These are phyloP conservation scores for Apoderus coryli DNA, from an alignment of 2,888 invertebrate genomes.

Conservation along the genomic window DNA sequence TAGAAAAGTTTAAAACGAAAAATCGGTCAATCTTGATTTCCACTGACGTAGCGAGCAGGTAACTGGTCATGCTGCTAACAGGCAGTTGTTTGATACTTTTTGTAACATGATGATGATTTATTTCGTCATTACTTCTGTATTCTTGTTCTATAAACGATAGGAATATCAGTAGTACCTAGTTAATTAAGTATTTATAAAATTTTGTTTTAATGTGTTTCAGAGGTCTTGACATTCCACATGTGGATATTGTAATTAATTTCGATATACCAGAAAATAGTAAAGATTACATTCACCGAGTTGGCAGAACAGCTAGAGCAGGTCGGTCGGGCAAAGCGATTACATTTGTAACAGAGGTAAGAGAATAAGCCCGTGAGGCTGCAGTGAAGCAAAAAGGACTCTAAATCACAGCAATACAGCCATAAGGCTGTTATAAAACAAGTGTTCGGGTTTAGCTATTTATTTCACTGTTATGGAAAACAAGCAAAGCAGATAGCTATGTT, in stretches of 20 bases:
- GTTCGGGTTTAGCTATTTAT: too few relatives aligned
- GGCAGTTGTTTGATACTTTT: slow-evolving; percentile 12
- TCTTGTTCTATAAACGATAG: neutral
- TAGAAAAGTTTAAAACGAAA: slow-evolving; percentile 94
- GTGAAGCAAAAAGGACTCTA: too few relatives aligned
- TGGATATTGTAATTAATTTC: slow-evolving; percentile 94
- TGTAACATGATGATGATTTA: slow-evolving; percentile 10
- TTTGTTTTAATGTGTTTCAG: slow-evolving; percentile 35
- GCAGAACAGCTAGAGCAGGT: slow-evolving; percentile 91
- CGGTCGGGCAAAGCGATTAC: slow-evolving; percentile 89
- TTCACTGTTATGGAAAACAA: too few relatives aligned
- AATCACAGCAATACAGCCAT: too few relatives aligned
- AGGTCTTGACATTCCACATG: slow-evolving; percentile 96
- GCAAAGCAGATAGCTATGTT: too few relatives aligned
- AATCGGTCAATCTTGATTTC: slow-evolving; percentile 89
- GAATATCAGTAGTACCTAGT: too few relatives aligned
- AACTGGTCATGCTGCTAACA: slow-evolving; percentile 19
- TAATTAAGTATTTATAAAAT: slow-evolving; percentile 2
- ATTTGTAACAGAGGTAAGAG: slow-evolving; percentile 76
- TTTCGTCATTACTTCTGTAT: slow-evolving; percentile 29
- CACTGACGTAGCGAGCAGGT: slow-evolving; percentile 97
- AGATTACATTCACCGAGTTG: slow-evolving; percentile 97
- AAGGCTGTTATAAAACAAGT: too few relatives aligned
- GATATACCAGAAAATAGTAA: slow-evolving; percentile 98
- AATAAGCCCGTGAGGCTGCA: neutral